These are phyloP conservation scores for Trigoniulus corallinus DNA, from an alignment of 1,140 invertebrate genomes.

Conservation along the genomic window DNA sequence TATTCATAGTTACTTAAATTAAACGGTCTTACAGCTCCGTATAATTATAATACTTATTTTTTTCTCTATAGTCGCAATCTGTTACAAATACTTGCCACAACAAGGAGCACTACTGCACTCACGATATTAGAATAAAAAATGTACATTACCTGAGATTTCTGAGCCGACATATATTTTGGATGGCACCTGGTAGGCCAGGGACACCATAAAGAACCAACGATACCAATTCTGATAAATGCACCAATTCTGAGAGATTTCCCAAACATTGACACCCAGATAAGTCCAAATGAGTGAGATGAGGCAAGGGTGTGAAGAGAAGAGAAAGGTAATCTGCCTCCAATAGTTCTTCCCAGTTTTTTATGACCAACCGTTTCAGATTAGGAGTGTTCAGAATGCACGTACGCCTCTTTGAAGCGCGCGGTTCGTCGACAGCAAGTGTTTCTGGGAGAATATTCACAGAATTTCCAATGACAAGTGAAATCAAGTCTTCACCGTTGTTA, in stretches of 20 bases:
- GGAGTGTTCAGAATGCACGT: constrained; percentile 38
- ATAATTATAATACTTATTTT: neutral
- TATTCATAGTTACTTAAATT: neutral
- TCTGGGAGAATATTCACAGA: constrained; percentile 16
- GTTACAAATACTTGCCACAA: too few relatives aligned
- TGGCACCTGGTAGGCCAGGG: constrained; percentile 27
- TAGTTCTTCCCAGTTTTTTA: constrained; percentile 34
- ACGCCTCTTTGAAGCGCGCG: neutral
- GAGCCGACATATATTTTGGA: constrained; percentile 36
- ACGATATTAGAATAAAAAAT: neutral
- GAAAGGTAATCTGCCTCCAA: constrained; percentile 31
- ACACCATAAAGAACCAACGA: constrained; percentile 63
- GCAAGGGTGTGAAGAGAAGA: constrained; percentile 37
- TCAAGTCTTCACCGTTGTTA: constrained; percentile 21
- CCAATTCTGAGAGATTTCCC: constrained; percentile 36
- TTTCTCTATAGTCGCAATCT: too few relatives aligned
- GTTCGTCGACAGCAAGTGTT: constrained; percentile 1
- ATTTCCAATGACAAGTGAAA: constrained; percentile 24
- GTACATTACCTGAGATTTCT: constrained; percentile 29
- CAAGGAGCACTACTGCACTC: neutral
- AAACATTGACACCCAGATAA: constrained; percentile 50
- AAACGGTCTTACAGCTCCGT: too few relatives aligned
- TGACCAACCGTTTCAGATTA: constrained; percentile 40
- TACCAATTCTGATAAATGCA: constrained; percentile 41
- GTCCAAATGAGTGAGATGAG: constrained; percentile 54